Percentiles rank a stretch among this genome's conserved stretches.
Conservation (phyloP, 2,888 invertebrate genomes). For the Lasioglossum villosulum region DNA sequence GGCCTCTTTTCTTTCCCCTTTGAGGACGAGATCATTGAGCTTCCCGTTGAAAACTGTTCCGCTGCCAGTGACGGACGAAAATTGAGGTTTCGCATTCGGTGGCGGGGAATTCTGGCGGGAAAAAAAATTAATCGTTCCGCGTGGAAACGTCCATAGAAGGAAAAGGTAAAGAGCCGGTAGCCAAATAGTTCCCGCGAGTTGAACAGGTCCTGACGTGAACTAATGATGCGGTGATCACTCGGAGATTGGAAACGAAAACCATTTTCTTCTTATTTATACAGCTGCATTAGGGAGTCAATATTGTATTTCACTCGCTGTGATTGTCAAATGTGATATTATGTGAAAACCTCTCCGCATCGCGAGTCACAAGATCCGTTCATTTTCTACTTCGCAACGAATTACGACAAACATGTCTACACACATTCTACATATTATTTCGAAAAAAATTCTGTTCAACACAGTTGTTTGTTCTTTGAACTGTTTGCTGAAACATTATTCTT, state of each 20-base stretch:
- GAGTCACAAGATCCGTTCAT: neutral
- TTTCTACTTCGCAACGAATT: neutral
- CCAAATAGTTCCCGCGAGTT: conserved; percentile 21
- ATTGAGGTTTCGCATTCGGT: conserved; percentile 45
- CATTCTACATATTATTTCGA: neutral
- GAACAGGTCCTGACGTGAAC: conserved; percentile 20
- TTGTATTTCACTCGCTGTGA: neutral
- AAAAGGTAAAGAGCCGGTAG: conserved; percentile 34
- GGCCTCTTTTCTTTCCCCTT: conserved; percentile 22
- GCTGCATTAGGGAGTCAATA: neutral
- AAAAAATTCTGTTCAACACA: neutral
- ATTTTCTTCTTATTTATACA: conserved; percentile 20
- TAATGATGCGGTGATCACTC: conserved; percentile 26
- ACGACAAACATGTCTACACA: too few species aligned
- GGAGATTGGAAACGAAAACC: conserved; percentile 17
- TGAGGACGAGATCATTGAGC: conserved; percentile 17
- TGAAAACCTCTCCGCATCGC: neutral
- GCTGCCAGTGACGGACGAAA: conserved; percentile 61
- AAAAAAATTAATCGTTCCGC: conserved; percentile 48
- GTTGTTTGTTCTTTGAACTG: too few species aligned
- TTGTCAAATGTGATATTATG: neutral
- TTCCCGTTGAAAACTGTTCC: conserved; percentile 23
- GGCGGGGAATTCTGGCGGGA: neutral
- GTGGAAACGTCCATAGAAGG: conserved; percentile 5
- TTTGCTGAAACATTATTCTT: neutral